Percentiles rank a stretch among this genome's conserved stretches.
Conservation (phyloP, 2,888 invertebrate genomes). For the Microctonus aethiopoides region DNA sequence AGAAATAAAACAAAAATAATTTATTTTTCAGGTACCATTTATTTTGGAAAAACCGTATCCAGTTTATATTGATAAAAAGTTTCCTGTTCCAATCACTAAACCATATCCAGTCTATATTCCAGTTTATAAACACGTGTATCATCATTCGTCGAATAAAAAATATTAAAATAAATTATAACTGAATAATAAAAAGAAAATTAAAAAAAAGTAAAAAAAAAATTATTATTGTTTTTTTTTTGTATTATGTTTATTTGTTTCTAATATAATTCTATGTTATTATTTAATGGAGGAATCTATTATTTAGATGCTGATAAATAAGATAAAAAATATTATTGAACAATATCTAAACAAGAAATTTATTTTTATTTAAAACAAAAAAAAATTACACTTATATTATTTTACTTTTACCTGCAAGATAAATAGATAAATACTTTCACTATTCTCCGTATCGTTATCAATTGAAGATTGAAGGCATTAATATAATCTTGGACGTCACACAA, state of each 20-base stretch:
- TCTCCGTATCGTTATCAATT: too few species aligned
- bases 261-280: background rate
- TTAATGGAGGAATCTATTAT: background rate
- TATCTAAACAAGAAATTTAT: too few species aligned
- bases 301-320: background rate
- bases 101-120: conserved; percentile 72
- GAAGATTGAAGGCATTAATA: too few species aligned
- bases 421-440: too few species aligned
- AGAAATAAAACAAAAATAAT: background rate
- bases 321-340: background rate
- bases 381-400: too few species aligned
- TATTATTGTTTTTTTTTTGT: background rate
- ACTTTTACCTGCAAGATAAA: too few species aligned
- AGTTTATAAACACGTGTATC: conserved; percentile 68
- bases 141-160: conserved; percentile 52
- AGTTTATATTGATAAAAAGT: conserved; percentile 71
- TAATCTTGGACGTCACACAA: too few species aligned
- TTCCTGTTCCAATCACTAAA: conserved; percentile 70
- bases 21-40: conserved; percentile 67
- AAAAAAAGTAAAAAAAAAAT: background rate
- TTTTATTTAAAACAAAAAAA: too few species aligned
- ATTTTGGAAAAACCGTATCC: conserved; percentile 73
- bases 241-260: background rate
- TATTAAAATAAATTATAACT: too few species aligned
- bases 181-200: too few species aligned